Base-by-base conservation (phyloP, 2,113 vertebrate genomes). In the Cettia cetti region DNA sequence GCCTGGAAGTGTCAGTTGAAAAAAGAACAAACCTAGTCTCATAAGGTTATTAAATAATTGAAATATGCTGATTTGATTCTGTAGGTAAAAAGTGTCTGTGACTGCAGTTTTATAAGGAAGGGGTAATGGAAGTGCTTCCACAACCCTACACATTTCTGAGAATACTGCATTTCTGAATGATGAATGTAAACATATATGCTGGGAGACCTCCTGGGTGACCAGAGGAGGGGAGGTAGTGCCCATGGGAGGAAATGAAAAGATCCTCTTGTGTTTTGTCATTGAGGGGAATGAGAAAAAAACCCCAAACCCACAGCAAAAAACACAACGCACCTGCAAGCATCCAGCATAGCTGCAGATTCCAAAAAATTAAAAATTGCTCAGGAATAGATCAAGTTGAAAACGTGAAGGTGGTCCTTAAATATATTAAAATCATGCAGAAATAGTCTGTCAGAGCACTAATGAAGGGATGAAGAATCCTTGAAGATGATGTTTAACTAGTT, bases 191-290 rank as follows among this genome's bases (percentile, higher is more conserved):
- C 23, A n/a, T 2, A 1, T 13, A 9, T 39, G 44, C 44, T 40
- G 54, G 56, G 52, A 47, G 21, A 49, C 16, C 17, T 66, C 10
- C 53, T 80, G 7, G 17, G 13, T 50, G 45, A 50, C 39, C 14
- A 35, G 45, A 42, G 10, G 11, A 65, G 19, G 18, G 31, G 31
- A 61, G n/a, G 30, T 16, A 4, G 11, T 61, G 15, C 13, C 20
- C 0, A 0, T 0, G 1, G 56, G 33, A 64, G 35, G 18, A 50
- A 13, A 31, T 60, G 3, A 44, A 27, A 76, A 77, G 45, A 16
- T 44, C 7, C 4, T 40, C 27, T 45, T 61, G 4, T 57, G 6
- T 63, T 63, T 83, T 70, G 27, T 39, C 13, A 24, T 8, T 69
- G 15, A 15, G 57, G 5, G 10, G 31, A 56, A 40, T 15, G 2